Evolutionary conservation across 2,113 vertebrate genomes (phyloP).

Genomic region (Saccopteryx leptura): DNA sequence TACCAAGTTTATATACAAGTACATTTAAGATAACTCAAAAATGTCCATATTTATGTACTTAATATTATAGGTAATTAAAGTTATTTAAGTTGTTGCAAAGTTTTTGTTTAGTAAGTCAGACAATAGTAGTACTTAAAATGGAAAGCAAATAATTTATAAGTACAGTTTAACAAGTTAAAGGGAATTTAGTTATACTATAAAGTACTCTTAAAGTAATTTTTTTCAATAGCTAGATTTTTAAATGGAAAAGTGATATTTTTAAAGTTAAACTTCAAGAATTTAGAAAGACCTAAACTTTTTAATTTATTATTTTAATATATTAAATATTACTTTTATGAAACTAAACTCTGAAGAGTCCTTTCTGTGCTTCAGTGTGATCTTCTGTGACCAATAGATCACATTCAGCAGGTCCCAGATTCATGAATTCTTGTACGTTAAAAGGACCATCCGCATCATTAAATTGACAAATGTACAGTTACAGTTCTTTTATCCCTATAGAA

Average conservation of each 20-base stretch:
- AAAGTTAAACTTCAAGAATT: conserved; percentile 18
- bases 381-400: background rate
- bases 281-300: background rate
- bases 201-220: conserved; percentile 25
- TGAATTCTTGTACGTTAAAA: background rate
- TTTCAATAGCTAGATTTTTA: conserved; percentile 42
- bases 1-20: background rate
- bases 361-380: background rate
- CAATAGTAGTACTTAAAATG: conserved; percentile 11
- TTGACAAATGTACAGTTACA: background rate
- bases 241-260: conserved; percentile 33
- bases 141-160: conserved; percentile 39
- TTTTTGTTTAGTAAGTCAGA: conserved; percentile 46
- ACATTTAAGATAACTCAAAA: background rate
- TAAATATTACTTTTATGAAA: conserved; percentile 39
- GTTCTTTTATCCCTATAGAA: conserved; percentile 31
- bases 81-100: conserved; percentile 15
- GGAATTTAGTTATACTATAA: conserved; percentile 23
- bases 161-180: conserved; percentile 25
- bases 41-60: background rate
- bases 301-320: conserved; percentile 17
- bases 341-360: background rate
- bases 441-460: background rate
- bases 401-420: background rate
- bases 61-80: background rate